phyloP scores from a whole-genome alignment of 2,113 vertebrate species.

The Pomatostomus ruficeps region DNA sequence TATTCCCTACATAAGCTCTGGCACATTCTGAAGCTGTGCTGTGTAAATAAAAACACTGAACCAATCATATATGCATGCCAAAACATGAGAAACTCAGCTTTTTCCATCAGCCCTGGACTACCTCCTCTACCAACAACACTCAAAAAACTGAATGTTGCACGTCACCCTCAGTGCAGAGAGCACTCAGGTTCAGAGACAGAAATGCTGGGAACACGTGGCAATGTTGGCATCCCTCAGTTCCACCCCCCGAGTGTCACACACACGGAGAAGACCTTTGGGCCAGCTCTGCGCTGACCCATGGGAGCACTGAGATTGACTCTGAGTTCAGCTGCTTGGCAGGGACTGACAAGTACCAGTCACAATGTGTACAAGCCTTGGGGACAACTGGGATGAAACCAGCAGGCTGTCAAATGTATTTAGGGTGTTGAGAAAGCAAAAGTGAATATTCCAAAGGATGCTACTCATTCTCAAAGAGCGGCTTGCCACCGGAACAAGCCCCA shows the following conservation, averaged over 20 bases:
- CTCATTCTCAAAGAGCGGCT: neutral
- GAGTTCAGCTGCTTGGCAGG: neutral
- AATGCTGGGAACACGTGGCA: rapidly evolving
- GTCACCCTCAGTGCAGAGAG: neutral
- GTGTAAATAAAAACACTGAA: neutral
- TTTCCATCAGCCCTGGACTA: neutral
- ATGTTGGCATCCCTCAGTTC: neutral
- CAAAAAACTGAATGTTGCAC: neutral
- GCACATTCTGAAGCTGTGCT: neutral
- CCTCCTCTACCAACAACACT: neutral
- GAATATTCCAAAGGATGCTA: neutral
- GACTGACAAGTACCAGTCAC: neutral
- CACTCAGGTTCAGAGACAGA: neutral
- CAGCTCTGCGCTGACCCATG: neutral
- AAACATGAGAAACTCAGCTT: rapidly evolving
- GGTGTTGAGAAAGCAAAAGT: neutral
- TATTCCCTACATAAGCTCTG: neutral
- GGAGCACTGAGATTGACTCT: neutral
- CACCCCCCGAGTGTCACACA: neutral
- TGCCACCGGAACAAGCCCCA: neutral
- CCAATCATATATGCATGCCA: rapidly evolving
- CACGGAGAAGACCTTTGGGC: neutral
- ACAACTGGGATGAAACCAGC: neutral
- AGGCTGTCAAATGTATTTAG: neutral
- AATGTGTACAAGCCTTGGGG: neutral